Percentiles rank a stretch among this genome's conserved stretches.
phyloP scores from a whole-genome alignment of 2,113 vertebrate species.

The Mirza zaza region DNA sequence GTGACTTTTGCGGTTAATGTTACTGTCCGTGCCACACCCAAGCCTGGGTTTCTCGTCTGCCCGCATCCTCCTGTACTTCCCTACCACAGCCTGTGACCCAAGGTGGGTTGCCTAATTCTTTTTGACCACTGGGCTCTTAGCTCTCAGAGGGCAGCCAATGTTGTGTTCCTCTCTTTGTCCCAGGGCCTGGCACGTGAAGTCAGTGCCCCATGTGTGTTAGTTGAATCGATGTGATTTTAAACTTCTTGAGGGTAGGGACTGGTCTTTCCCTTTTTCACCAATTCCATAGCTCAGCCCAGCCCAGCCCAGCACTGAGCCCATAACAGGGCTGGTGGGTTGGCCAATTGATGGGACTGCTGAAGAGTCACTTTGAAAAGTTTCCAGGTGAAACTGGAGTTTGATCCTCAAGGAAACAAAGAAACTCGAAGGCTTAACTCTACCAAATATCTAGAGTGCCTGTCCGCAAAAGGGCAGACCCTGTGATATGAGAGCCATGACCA shows the following conservation, averaged over 20 bases:
- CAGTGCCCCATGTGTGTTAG: not conserved
- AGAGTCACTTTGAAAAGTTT: not conserved
- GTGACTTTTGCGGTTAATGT: not conserved
- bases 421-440: not conserved
- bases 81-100: not conserved
- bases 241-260: not conserved
- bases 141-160: not conserved
- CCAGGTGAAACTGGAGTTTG: constrained; percentile 23
- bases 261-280: not conserved
- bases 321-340: not conserved
- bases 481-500: not conserved
- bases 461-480: not conserved
- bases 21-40: not conserved
- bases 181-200: not conserved
- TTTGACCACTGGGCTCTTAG: not conserved
- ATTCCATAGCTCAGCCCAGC: not conserved
- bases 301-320: not conserved
- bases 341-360: not conserved
- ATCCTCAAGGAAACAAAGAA: constrained; percentile 34
- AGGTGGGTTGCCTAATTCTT: not conserved
- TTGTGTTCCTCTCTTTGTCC: not conserved
- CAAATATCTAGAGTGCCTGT: not conserved
- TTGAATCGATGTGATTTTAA: not conserved
- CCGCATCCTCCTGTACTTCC: not conserved
- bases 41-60: not conserved